A percentile compares a stretch with the other conserved stretches of the same genome.
Evolutionary conservation across 1,140 invertebrate genomes (phyloP).

Genomic region (Camponotus vicinus): DNA sequence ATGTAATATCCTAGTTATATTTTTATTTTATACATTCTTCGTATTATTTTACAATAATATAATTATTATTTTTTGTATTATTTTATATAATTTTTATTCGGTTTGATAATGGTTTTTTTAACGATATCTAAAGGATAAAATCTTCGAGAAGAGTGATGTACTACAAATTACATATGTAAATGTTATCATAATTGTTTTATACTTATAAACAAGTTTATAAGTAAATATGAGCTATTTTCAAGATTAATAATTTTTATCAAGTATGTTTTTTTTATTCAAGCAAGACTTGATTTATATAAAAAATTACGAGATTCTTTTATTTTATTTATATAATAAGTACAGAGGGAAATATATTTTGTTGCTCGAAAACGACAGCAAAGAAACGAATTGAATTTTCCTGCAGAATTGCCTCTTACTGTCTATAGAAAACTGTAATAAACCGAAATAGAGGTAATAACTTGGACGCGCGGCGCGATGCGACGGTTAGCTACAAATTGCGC

Average conservation of each 20-base stretch:
- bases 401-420: background rate
- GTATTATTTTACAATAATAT: background rate
- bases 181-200: background rate
- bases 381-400: conserved; percentile 6
- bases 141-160: background rate
- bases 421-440: conserved; percentile 67
- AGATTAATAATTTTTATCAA: background rate
- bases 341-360: conserved; percentile 15
- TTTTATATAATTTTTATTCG: background rate
- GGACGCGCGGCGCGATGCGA: conserved; percentile 3
- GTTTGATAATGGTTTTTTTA: background rate
- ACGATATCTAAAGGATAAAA: background rate
- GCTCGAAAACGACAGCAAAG: background rate
- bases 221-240: background rate
- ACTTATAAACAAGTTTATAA: background rate
- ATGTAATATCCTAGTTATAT: background rate
- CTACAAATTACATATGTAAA: background rate
- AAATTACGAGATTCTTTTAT: conserved; percentile 17
- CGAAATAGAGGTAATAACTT: conserved; percentile 70
- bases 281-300: background rate
- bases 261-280: conserved; percentile 14
- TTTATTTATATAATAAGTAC: conserved; percentile 18
- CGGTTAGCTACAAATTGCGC: conserved; percentile 70
- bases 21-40: background rate
- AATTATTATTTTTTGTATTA: background rate